phyloP scores from a whole-genome alignment of 92 coral and sea anemone genomes.

The Scolanthus callimorphus region DNA sequence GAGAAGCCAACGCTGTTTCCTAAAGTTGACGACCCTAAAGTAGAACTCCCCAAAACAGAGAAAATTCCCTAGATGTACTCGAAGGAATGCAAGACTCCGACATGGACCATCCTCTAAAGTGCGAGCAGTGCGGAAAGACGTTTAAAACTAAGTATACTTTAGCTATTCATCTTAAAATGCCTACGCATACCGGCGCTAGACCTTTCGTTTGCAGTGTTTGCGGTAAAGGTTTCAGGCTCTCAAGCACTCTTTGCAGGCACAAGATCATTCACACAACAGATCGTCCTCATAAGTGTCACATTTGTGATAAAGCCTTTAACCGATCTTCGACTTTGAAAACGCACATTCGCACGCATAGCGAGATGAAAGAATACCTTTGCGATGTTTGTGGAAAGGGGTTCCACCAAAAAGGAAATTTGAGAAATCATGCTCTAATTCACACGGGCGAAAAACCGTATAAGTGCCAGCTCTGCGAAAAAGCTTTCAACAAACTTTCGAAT shows the following conservation, averaged over 20 bases:
- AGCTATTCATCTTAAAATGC: slow-evolving; percentile 87
- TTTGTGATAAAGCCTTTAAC: slow-evolving; percentile 80
- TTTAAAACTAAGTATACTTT: slow-evolving; percentile 86
- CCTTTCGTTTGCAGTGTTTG: slow-evolving; percentile 85
- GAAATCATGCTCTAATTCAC: slow-evolving; percentile 80
- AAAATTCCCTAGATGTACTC: slow-evolving; percentile 2
- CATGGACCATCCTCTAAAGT: slow-evolving; percentile 48
- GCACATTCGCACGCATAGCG: slow-evolving; percentile 79
- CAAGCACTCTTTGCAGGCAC: slow-evolving; percentile 84
- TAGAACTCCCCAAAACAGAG: slow-evolving; percentile 4
- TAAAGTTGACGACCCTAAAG: slow-evolving; percentile 1
- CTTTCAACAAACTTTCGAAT: slow-evolving; percentile 85
- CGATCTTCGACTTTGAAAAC: slow-evolving; percentile 87
- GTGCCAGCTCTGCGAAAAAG: slow-evolving; percentile 73
- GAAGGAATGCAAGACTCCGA: slow-evolving; percentile 23
- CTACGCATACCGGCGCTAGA: slow-evolving; percentile 76
- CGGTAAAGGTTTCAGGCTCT: slow-evolving; percentile 84
- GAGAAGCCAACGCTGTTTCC: background rate
- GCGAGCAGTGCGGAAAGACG: slow-evolving; percentile 81
- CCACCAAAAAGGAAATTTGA: slow-evolving; percentile 87
- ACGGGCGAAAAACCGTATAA: slow-evolving; percentile 87
- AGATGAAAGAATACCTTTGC: slow-evolving; percentile 73
- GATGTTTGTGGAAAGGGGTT: slow-evolving; percentile 82
- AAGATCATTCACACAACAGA: slow-evolving; percentile 85
- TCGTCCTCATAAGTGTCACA: slow-evolving; percentile 77